phyloP scores from a whole-genome alignment of 2,888 invertebrate genomes.

The Pollenia angustigena region DNA sequence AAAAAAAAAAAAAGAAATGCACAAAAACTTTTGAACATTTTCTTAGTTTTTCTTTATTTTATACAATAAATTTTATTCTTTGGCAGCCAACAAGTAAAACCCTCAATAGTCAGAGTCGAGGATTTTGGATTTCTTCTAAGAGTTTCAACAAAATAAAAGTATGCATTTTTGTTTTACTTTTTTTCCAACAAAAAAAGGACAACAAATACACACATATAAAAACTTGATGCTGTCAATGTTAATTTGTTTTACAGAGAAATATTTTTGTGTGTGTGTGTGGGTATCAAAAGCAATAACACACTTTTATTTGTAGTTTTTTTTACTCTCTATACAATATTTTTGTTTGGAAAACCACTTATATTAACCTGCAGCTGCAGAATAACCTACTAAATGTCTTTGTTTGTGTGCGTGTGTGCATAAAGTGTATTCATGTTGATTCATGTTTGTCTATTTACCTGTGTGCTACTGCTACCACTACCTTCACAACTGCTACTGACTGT shows the following conservation, averaged over 20 bases:
- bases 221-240: slow-evolving; percentile 50
- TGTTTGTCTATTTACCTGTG: slow-evolving; percentile 28
- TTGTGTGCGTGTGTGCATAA: not conserved
- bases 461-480: not conserved
- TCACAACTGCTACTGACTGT: not conserved
- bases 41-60: slow-evolving; percentile 12
- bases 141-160: not conserved
- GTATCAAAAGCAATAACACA: slow-evolving; percentile 15
- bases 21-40: slow-evolving; percentile 15
- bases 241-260: slow-evolving; percentile 31
- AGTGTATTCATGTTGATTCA: not conserved
- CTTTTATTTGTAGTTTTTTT: slow-evolving; percentile 15
- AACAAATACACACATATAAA: slow-evolving; percentile 5
- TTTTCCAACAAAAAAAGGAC: not conserved
- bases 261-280: not conserved
- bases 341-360: slow-evolving; percentile 50
- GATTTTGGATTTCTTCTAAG: not conserved
- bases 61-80: slow-evolving; percentile 30
- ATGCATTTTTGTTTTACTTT: not conserved
- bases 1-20: not conserved
- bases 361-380: slow-evolving; percentile 13
- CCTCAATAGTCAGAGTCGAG: not conserved
- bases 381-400: not conserved
- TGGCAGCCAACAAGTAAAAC: slow-evolving; percentile 54
- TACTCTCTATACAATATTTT: slow-evolving; percentile 1